phyloP scores from a whole-genome alignment of 2,888 invertebrate species.

The Himalopsyche tibetana region DNA sequence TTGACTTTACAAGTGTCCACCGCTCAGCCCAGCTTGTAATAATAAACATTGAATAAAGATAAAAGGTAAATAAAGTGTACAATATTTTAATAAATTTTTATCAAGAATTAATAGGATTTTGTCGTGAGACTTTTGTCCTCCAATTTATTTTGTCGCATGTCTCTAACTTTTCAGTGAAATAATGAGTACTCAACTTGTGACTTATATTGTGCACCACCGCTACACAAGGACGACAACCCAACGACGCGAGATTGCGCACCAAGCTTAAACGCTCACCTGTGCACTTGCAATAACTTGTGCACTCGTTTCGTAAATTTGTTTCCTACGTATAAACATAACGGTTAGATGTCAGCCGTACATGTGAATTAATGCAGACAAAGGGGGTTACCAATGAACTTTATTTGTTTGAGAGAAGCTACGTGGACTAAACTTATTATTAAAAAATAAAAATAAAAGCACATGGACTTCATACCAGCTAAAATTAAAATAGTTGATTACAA shows the following conservation, averaged over 20 bases:
- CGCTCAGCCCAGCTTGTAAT: too few species aligned
- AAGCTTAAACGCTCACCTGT: conserved; percentile 61
- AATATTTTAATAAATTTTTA: not conserved
- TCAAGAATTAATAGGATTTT: not conserved
- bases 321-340: conserved; percentile 45
- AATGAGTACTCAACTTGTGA: not conserved
- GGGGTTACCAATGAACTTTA: not conserved
- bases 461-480: too few species aligned
- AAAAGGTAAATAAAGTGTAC: too few species aligned
- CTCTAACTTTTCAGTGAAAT: not conserved
- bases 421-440: too few species aligned
- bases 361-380: not conserved
- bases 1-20: too few species aligned
- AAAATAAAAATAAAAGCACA: too few species aligned
- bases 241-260: conserved; percentile 57
- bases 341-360: conserved; percentile 6
- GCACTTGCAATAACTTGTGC: conserved; percentile 61
- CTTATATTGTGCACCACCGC: not conserved
- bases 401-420: too few species aligned
- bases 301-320: conserved; percentile 55
- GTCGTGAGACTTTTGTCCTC: not conserved
- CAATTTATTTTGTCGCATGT: not conserved
- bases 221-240: conserved; percentile 45
- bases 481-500: too few species aligned
- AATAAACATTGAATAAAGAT: too few species aligned